A percentile compares a stretch with the other conserved stretches of the same genome.
Evolutionary conservation across 2,888 invertebrate species (phyloP).

Genomic region (Lasius platythorax): DNA sequence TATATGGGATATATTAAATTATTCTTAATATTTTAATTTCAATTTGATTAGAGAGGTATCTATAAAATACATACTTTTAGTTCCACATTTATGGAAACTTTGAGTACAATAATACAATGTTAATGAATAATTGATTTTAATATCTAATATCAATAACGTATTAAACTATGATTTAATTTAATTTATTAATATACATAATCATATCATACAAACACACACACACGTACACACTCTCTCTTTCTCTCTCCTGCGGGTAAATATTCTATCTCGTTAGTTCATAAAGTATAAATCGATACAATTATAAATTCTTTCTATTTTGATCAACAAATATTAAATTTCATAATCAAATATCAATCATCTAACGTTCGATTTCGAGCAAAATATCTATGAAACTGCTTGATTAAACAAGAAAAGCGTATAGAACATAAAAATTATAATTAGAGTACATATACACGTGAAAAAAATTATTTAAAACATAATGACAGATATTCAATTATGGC

Average conservation of each 20-base stretch:
- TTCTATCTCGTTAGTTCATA: conserved; percentile 12
- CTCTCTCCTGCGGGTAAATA: not conserved
- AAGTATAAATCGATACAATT: conserved; percentile 34
- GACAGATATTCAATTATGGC: not conserved
- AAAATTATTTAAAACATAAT: conserved; percentile 3
- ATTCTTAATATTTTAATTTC: conserved; percentile 24
- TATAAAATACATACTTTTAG: conserved; percentile 15
- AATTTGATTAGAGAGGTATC: not conserved
- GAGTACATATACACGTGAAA: conserved; percentile 4
- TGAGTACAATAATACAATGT: not conserved
- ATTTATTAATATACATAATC: conserved; percentile 29
- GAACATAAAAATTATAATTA: conserved; percentile 4
- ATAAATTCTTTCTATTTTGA: conserved; percentile 42
- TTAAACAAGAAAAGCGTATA: conserved; percentile 7
- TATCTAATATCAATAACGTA: conserved; percentile 31
- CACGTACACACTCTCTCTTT: not conserved
- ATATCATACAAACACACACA: not conserved
- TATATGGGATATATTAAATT: not conserved
- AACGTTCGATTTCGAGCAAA: not conserved
- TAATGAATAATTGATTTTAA: conserved; percentile 36
- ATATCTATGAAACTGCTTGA: conserved; percentile 24
- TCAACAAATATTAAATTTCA: conserved; percentile 30
- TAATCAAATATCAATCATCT: conserved; percentile 35
- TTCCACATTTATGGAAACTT: conserved; percentile 23
- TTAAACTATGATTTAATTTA: conserved; percentile 42